These are phyloP conservation scores for Brassicogethes aeneus DNA, from an alignment of 2,888 invertebrate genomes.

Conservation along the genomic window DNA sequence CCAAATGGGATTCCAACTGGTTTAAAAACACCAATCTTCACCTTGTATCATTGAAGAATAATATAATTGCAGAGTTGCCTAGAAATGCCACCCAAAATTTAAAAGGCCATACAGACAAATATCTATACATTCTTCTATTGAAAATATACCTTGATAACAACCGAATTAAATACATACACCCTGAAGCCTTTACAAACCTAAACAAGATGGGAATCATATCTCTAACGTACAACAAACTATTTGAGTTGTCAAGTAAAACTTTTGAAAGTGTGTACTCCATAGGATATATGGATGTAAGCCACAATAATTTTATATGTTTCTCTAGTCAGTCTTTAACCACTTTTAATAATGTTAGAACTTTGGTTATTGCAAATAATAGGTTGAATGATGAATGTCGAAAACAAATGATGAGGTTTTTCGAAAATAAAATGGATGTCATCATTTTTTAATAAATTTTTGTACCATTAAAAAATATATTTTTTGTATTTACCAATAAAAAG, in stretches of 20 bases:
- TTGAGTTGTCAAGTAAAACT: not conserved
- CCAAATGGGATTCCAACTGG: not conserved
- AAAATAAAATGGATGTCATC: not conserved
- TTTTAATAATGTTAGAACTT: not conserved
- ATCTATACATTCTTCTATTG: not conserved
- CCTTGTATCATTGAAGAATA: not conserved
- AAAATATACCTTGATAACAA: not conserved
- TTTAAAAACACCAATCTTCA: not conserved
- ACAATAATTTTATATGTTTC: conserved; percentile 1
- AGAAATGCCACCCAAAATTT: not conserved
- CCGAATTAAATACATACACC: not conserved
- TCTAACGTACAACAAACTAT: not conserved
- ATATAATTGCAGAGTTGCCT: not conserved
- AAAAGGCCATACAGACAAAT: not conserved
- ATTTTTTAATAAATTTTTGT: not conserved
- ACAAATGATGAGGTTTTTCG: not conserved
- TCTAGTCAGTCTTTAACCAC: not conserved
- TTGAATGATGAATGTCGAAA: not conserved
- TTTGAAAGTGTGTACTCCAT: not conserved
- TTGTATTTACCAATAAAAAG: no score
- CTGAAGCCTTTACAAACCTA: not conserved
- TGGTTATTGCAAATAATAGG: not conserved
- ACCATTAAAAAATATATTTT: no score
- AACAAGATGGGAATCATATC: not conserved
- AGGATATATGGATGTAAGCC: not conserved